Evolutionary conservation across 35 echinoderm and acorn worm species (phyloP).

Genomic region (Patiria miniata): DNA sequence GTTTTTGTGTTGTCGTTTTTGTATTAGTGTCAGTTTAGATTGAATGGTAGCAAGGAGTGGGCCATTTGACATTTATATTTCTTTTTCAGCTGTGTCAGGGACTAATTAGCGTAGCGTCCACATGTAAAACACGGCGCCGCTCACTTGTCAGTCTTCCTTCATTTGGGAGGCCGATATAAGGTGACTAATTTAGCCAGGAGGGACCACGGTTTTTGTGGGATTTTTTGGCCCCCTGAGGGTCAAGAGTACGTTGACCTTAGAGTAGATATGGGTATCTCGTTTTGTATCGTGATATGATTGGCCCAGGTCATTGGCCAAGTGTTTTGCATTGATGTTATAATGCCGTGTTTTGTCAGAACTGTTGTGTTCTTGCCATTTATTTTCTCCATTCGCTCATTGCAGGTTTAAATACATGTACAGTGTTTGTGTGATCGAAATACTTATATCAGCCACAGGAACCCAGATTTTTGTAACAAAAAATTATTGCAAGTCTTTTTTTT

Average conservation of each 20-base stretch:
- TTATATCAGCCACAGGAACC: too few relatives aligned
- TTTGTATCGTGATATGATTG: too few relatives aligned
- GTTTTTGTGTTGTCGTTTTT: not conserved
- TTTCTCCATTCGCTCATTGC: not conserved
- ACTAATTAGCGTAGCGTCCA: not conserved
- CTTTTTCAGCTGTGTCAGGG: not conserved
- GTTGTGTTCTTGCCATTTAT: not conserved
- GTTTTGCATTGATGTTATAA: too few relatives aligned
- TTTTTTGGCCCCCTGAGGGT: not conserved
- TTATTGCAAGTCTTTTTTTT: too few relatives aligned
- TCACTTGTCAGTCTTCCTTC: slow-evolving; percentile 19
- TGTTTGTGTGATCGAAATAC: not conserved
- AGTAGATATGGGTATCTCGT: too few relatives aligned
- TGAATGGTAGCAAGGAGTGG: not conserved
- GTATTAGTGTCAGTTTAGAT: not conserved
- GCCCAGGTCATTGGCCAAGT: too few relatives aligned
- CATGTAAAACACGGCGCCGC: not conserved
- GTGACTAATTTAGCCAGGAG: slow-evolving; percentile 8
- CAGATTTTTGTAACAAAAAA: too few relatives aligned
- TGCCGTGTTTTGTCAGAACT: too few relatives aligned
- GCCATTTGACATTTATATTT: not conserved
- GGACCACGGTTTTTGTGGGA: not conserved
- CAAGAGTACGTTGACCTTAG: slow-evolving; percentile 20
- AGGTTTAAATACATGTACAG: not conserved
- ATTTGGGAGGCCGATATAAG: not conserved